A percentile compares a stretch with the other conserved stretches of the same genome.
Evolutionary conservation across 2,113 vertebrate species (phyloP).

Genomic region (Ariopsis seemanni): DNA sequence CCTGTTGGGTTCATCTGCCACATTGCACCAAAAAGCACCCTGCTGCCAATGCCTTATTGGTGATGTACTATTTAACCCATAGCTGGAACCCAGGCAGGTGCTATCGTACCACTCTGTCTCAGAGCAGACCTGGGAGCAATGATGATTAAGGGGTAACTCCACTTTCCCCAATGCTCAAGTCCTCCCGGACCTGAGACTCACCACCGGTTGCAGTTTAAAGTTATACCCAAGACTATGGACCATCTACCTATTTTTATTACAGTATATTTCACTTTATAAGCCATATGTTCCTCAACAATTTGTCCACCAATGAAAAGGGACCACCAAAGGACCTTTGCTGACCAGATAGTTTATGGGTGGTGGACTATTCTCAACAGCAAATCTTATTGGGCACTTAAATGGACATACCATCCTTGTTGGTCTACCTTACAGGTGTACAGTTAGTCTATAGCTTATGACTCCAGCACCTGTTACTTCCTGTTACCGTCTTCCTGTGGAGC

Average conservation of each 20-base stretch:
- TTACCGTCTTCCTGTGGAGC: background rate
- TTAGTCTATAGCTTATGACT: background rate
- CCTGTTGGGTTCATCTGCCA: too few species aligned
- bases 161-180: too few species aligned
- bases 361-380: background rate
- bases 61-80: too few species aligned
- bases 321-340: background rate
- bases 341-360: background rate
- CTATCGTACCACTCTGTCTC: too few species aligned
- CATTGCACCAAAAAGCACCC: too few species aligned
- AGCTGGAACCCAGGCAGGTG: too few species aligned
- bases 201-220: too few species aligned
- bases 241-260: background rate
- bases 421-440: background rate
- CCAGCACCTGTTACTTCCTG: background rate
- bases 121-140: too few species aligned
- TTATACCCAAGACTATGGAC: background rate
- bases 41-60: too few species aligned
- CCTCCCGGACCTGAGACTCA: too few species aligned
- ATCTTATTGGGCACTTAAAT: background rate
- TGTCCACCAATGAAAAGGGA: background rate
- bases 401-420: background rate
- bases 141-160: too few species aligned
- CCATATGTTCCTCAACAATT: background rate
- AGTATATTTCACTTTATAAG: background rate